A percentile compares a stretch with the other conserved stretches of the same genome.
Conservation (phyloP, 2,797 vertebrate genomes). For the Lateolabrax maculatus region DNA sequence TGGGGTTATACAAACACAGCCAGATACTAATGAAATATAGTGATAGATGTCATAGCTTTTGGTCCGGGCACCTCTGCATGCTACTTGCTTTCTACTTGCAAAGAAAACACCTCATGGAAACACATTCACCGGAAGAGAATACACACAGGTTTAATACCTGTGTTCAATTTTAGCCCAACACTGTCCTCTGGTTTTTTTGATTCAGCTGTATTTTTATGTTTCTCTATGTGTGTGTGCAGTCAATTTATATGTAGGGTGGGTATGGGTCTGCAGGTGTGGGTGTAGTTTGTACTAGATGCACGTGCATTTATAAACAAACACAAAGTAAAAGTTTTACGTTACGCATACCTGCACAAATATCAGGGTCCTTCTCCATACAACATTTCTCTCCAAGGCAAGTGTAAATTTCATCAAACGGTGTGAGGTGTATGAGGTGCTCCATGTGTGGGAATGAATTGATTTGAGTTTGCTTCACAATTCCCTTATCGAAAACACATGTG, state of each 20-base stretch:
- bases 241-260: neutral
- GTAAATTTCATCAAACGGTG: constrained; percentile 25
- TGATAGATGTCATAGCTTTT: constrained; percentile 44
- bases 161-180: constrained; percentile 4
- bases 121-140: constrained; percentile 23
- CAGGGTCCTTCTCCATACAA: neutral
- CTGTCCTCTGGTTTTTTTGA: neutral
- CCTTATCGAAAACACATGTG: constrained; percentile 10
- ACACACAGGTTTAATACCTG: constrained; percentile 19
- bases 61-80: constrained; percentile 18
- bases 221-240: neutral
- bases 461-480: constrained; percentile 17
- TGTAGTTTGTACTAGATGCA: neutral
- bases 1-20: constrained; percentile 60
- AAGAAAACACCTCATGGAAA: constrained; percentile 41
- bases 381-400: constrained; percentile 25
- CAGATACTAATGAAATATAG: constrained; percentile 56
- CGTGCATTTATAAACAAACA: neutral
- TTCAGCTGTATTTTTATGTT: neutral
- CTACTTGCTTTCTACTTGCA: constrained; percentile 19
- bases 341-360: neutral
- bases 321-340: constrained; percentile 12
- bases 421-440: constrained; percentile 19
- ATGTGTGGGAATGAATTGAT: constrained; percentile 35
- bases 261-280: neutral